phyloP scores from a whole-genome alignment of 2,888 invertebrate species.

The Nomada hirtipes region DNA sequence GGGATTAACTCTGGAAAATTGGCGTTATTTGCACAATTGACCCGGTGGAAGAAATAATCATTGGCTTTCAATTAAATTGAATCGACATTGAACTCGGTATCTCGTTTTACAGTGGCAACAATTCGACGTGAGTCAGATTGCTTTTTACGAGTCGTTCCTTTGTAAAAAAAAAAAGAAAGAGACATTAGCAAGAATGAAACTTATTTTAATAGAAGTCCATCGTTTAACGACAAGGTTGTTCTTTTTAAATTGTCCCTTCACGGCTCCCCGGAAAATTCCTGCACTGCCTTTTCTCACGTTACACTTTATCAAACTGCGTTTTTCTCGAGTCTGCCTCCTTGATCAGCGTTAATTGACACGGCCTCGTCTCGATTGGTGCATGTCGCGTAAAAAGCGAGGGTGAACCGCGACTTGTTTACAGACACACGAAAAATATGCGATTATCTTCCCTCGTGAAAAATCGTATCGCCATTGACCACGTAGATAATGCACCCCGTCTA shows the following conservation, averaged over 20 bases:
- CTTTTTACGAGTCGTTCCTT: neutral
- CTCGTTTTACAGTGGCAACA: too few species aligned
- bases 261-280: neutral
- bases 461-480: neutral
- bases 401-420: constrained; percentile 19
- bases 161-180: neutral
- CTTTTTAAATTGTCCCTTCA: neutral
- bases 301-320: neutral
- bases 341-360: constrained; percentile 32
- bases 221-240: neutral
- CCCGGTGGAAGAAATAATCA: too few species aligned
- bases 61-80: too few species aligned
- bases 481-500: too few species aligned
- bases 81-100: too few species aligned
- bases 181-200: neutral
- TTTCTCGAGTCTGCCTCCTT: constrained; percentile 8
- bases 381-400: constrained; percentile 23
- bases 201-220: too few species aligned
- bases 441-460: constrained; percentile 27
- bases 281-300: neutral
- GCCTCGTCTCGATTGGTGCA: constrained; percentile 43
- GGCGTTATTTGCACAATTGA: too few species aligned
- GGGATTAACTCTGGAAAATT: too few species aligned
- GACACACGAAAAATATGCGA: neutral
- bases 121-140: too few species aligned